These are phyloP conservation scores for Neoascia interrupta DNA, from an alignment of 2,888 invertebrate species.

Conservation along the genomic window DNA sequence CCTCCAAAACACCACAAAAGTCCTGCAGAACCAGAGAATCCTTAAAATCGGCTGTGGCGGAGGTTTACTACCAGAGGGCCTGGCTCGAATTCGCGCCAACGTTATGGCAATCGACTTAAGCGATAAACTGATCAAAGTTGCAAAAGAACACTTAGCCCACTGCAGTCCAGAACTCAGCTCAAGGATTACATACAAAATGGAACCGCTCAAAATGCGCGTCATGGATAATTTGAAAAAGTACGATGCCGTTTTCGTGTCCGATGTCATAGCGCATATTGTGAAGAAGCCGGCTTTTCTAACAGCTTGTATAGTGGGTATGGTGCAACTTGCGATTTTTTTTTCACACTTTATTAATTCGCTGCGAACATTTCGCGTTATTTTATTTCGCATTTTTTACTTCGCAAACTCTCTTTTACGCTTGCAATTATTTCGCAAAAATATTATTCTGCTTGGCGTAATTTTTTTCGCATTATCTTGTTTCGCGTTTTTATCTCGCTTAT, in stretches of 20 bases:
- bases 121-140: constrained; percentile 84
- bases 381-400: too few relatives aligned
- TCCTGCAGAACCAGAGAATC: constrained; percentile 85
- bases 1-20: constrained; percentile 80
- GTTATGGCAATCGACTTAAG: constrained; percentile 92
- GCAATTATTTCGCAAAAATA: too few relatives aligned
- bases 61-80: constrained; percentile 87
- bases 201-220: constrained; percentile 81
- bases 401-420: too few relatives aligned
- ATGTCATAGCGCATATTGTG: constrained; percentile 93
- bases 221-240: constrained; percentile 81
- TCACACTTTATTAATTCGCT: too few relatives aligned
- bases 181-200: constrained; percentile 75
- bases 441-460: too few relatives aligned
- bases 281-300: constrained; percentile 86
- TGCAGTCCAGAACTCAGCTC: constrained; percentile 74
- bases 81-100: constrained; percentile 89
- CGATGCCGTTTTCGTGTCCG: constrained; percentile 93
- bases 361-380: too few relatives aligned
- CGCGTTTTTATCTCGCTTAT: too few relatives aligned
- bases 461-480: too few relatives aligned
- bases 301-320: constrained; percentile 84
- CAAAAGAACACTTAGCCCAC: constrained; percentile 82
- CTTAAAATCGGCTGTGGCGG: constrained; percentile 97
- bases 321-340: too few relatives aligned